Conservation (phyloP, 2,888 invertebrate species). For the Cosmia pyralina region DNA sequence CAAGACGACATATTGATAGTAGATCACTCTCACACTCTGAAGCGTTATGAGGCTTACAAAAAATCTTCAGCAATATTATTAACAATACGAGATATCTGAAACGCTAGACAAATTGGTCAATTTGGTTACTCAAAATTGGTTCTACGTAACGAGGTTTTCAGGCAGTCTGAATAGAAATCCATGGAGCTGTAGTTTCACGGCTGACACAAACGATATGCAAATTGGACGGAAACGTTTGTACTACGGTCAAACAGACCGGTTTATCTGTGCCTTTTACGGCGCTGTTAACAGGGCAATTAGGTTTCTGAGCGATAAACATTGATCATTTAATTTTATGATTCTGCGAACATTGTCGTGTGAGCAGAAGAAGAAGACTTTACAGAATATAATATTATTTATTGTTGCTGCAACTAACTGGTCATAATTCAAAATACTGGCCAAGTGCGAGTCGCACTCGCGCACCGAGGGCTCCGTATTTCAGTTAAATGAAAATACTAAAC, state of each 20-base stretch:
- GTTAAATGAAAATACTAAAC: too few relatives aligned
- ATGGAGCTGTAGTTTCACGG: slow-evolving; percentile 4
- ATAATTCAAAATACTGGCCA: too few relatives aligned
- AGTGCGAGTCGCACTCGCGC: too few relatives aligned
- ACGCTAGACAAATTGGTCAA: not conserved
- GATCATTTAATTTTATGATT: slow-evolving; percentile 23
- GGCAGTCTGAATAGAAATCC: slow-evolving; percentile 15
- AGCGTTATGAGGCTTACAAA: too few relatives aligned
- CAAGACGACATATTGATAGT: too few relatives aligned
- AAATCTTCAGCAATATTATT: too few relatives aligned
- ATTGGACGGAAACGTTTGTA: slow-evolving; percentile 41
- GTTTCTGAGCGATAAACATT: slow-evolving; percentile 44
- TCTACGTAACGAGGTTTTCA: slow-evolving; percentile 4
- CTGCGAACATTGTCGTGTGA: not conserved
- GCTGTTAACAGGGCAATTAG: slow-evolving; percentile 51
- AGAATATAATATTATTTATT: not conserved
- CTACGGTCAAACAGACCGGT: slow-evolving; percentile 27
- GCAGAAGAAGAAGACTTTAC: not conserved
- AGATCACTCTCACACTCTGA: too few relatives aligned
- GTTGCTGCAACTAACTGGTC: too few relatives aligned
- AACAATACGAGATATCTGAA: too few relatives aligned
- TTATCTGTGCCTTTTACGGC: slow-evolving; percentile 41
- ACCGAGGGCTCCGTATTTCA: too few relatives aligned
- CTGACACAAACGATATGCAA: slow-evolving; percentile 46
- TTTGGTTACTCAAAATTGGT: slow-evolving; percentile 2